Base-by-base conservation (phyloP, 2,797 vertebrate species). In the Sebastes ruberrimus region DNA sequence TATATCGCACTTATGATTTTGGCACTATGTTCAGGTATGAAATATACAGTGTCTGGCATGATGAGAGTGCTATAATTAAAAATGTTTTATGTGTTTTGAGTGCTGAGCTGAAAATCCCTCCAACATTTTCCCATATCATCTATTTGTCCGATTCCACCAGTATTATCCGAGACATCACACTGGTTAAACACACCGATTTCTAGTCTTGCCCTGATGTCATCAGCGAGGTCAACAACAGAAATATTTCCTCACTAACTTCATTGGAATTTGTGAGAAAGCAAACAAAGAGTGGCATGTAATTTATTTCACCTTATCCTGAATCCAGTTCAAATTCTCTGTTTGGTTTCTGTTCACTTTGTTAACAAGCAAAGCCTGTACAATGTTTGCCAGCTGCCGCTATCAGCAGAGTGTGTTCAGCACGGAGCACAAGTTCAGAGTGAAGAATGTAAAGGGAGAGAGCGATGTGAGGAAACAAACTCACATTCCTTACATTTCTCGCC, bases 401-500 rank as follows among this genome's bases (percentile, higher is more conserved):
- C 83, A 86, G 86, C 81, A 78, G 76, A 71, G 71, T n/a, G 16
- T 23, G 55, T 38, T 76, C 53, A 16, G 7, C 25, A 9, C 66
- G 46, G 85, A 81, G 74, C 82, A 20, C 33, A 82, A 57, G 68
- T 86, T 80, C 72, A 86, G 42, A 71, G 76, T 16, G 71, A 82
- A 78, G 83, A 80, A 75, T 72, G 81, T 82, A 73, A 70, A 65
- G 81, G 57, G 81, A 65, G 72, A 80, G 63, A 65, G 75, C 5
- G 4, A 67, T 73, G 55, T 57, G 82, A 85, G 80, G 79, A 89
- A 88, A 91, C 75, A 88, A 89, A 76, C 69, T 75, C 59, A 32
- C 94, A 95, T 95, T 94, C 93, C 88, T 76, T 27, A 87, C 89
- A 91, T 95, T 93, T 88, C 85, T 92, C 53, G 10, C 70, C 10